Percentiles rank a stretch among this genome's conserved stretches.
These are phyloP conservation scores for Acrobasis suavella DNA, from an alignment of 2,888 invertebrate genomes.

Conservation along the genomic window DNA sequence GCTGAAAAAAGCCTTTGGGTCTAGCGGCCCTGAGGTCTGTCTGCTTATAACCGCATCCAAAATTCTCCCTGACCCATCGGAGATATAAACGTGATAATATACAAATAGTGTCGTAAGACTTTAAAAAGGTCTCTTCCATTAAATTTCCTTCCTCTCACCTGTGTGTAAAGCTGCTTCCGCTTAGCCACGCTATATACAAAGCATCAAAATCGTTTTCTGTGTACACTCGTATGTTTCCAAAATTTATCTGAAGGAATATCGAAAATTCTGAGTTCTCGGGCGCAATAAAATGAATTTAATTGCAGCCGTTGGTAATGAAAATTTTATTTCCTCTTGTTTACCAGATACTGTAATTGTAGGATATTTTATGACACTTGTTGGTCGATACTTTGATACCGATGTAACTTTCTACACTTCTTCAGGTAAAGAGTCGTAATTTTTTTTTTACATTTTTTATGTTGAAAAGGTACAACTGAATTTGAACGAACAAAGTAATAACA, in stretches of 20 bases:
- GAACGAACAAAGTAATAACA: not conserved
- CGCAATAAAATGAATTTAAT: slow-evolving; percentile 17
- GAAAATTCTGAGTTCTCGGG: not conserved
- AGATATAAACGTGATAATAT: no score
- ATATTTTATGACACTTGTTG: slow-evolving; percentile 6
- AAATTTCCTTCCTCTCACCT: not conserved
- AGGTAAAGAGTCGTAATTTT: slow-evolving; percentile 6
- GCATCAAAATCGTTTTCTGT: no score
- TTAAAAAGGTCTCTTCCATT: no score
- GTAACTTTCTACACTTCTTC: slow-evolving; percentile 7
- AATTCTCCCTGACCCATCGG: no score
- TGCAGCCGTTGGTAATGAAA: slow-evolving; percentile 25
- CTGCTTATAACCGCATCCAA: no score
- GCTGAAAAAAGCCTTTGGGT: no score
- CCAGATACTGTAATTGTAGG: slow-evolving; percentile 10
- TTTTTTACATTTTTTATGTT: not conserved
- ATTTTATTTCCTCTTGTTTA: slow-evolving; percentile 12
- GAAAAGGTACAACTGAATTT: not conserved
- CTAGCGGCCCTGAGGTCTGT: no score
- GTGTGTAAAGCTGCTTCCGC: not conserved
- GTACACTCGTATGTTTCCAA: slow-evolving; percentile 32
- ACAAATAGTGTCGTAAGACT: no score
- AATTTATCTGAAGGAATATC: slow-evolving; percentile 27
- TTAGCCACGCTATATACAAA: no score
- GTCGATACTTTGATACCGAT: slow-evolving; percentile 5